phyloP scores from a whole-genome alignment of 2,888 invertebrate genomes.

The Catonia carolina region DNA sequence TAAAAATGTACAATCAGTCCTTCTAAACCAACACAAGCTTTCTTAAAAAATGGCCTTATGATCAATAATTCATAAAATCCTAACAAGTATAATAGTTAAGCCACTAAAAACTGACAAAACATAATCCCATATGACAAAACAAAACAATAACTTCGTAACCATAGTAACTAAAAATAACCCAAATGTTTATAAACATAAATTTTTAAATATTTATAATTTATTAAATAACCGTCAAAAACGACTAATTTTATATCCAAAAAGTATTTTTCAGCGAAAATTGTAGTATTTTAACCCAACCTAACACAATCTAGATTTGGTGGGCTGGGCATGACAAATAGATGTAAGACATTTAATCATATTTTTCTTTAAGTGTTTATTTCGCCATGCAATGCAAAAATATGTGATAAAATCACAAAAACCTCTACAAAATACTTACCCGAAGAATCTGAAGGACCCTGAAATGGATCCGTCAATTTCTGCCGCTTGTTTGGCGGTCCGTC shows the following conservation, averaged over 20 bases:
- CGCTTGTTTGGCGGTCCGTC: constrained; percentile 96
- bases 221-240: no score
- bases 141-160: constrained; percentile 10
- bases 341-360: constrained; percentile 1
- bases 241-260: no score
- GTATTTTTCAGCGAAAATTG: no score
- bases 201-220: constrained; percentile 3
- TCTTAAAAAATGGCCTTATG: no score
- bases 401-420: constrained; percentile 20
- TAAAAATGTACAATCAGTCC: no score
- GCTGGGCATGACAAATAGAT: constrained; percentile 13
- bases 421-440: constrained; percentile 56
- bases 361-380: neutral
- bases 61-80: no score
- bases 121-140: constrained; percentile 4
- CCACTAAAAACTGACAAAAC: neutral
- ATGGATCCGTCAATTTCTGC: constrained; percentile 80
- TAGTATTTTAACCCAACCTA: constrained; percentile 7
- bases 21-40: no score
- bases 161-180: constrained; percentile 1
- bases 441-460: constrained; percentile 72
- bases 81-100: no score
- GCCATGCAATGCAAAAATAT: constrained; percentile 3
- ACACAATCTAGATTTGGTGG: constrained; percentile 10
- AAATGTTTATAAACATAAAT: constrained; percentile 3